Conservation (phyloP, 2,797 vertebrate species). For the Lutjanus argentimaculatus region DNA sequence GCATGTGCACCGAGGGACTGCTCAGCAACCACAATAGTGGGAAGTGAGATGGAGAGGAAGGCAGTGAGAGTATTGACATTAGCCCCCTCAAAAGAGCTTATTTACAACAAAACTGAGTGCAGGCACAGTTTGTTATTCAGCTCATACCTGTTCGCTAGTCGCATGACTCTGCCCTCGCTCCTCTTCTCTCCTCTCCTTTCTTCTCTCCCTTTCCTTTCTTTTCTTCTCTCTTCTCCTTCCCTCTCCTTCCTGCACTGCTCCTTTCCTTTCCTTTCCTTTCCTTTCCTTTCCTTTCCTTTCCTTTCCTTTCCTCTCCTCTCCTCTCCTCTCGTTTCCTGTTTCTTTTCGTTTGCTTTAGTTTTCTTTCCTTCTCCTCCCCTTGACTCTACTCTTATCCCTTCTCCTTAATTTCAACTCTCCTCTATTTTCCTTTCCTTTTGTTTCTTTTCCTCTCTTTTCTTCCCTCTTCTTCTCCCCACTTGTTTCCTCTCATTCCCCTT, state of each 20-base stretch:
- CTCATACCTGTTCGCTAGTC: constrained; percentile 70
- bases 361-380: constrained; percentile 24
- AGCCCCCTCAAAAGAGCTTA: constrained; percentile 61
- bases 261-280: not conserved
- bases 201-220: not conserved
- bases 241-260: not conserved
- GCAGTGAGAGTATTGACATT: constrained; percentile 59
- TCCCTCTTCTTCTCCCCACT: not conserved
- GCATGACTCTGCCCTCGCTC: constrained; percentile 21
- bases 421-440: not conserved
- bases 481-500: not conserved
- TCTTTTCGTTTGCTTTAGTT: too few species aligned
- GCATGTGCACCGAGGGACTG: constrained; percentile 36
- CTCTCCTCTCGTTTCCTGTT: not conserved
- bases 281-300: not conserved
- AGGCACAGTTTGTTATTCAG: constrained; percentile 75
- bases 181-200: not conserved
- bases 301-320: not conserved
- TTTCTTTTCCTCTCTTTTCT: not conserved
- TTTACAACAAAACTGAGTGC: constrained; percentile 52
- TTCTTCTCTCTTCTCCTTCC: not conserved
- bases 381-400: constrained; percentile 12
- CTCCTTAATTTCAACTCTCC: too few species aligned
- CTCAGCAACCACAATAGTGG: constrained; percentile 47
- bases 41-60: constrained; percentile 47